Conservation (phyloP, 2,888 invertebrate genomes). For the Protonemura montana region DNA sequence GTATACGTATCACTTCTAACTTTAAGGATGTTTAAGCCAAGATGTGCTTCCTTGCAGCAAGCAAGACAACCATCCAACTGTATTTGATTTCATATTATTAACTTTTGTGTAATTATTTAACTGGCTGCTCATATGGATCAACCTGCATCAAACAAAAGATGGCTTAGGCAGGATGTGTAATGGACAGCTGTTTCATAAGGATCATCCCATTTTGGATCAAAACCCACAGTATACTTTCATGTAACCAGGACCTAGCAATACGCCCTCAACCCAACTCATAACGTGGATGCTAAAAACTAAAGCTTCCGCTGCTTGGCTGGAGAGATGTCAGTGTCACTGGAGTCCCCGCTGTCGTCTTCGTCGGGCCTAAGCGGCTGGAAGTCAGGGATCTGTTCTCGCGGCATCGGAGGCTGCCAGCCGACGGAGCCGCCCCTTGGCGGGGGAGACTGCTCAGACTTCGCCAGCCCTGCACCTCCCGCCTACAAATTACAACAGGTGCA, state of each 20-base stretch:
- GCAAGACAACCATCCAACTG: background rate
- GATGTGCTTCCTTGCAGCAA: background rate
- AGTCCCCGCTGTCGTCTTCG: conserved; percentile 50
- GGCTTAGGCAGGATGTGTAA: conserved; percentile 5
- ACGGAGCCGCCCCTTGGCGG: conserved; percentile 43
- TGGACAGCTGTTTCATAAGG: background rate
- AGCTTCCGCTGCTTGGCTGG: conserved; percentile 52
- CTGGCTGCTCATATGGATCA: background rate
- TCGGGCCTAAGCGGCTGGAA: conserved; percentile 51
- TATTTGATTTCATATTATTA: background rate
- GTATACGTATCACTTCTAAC: background rate
- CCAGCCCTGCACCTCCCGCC: conserved; percentile 46
- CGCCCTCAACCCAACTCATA: background rate
- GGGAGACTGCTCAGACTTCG: conserved; percentile 47
- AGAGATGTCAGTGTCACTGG: conserved; percentile 48
- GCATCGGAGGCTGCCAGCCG: conserved; percentile 47
- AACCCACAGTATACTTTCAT: background rate
- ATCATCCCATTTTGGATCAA: background rate
- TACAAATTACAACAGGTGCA: conserved; percentile 8
- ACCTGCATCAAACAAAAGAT: background rate
- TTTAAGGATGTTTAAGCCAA: background rate
- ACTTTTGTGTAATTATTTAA: background rate
- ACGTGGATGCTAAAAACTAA: conserved; percentile 47
- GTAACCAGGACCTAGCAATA: background rate
- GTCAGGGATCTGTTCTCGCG: conserved; percentile 52